Percentiles rank a stretch among this genome's conserved stretches.
phyloP scores from a whole-genome alignment of 2,797 vertebrate genomes.

The Holocentrus rufus region DNA sequence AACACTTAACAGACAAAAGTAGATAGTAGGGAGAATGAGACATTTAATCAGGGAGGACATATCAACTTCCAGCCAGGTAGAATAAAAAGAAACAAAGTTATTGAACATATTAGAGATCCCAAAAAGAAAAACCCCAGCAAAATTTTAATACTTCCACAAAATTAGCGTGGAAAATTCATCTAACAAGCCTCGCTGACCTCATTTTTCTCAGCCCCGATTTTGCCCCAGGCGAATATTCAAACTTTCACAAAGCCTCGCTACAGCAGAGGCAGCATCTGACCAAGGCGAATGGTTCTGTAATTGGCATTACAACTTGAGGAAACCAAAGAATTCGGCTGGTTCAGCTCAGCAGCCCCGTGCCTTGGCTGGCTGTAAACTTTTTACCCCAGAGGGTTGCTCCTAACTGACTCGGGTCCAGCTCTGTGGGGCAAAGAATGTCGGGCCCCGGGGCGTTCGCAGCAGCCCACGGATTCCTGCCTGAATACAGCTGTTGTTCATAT shows the following conservation, averaged over 20 bases:
- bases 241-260: slow-evolving; percentile 33
- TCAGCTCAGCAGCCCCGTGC: slow-evolving; percentile 34
- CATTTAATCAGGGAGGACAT: no score
- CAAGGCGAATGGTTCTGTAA: slow-evolving; percentile 55
- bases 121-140: neutral
- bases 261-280: slow-evolving; percentile 52
- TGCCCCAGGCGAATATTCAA: slow-evolving; percentile 25
- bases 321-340: slow-evolving; percentile 49
- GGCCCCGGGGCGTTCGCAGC: slow-evolving; percentile 7
- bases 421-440: slow-evolving; percentile 16
- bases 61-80: no score
- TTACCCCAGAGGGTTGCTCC: slow-evolving; percentile 39
- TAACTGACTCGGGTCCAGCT: slow-evolving; percentile 15
- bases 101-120: neutral
- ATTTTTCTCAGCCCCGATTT: slow-evolving; percentile 39
- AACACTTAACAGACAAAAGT: neutral
- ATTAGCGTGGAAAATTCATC: slow-evolving; percentile 16
- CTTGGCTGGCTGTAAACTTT: slow-evolving; percentile 35
- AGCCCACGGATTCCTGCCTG: neutral
- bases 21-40: no score
- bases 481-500: slow-evolving; percentile 42
- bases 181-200: slow-evolving; percentile 34
- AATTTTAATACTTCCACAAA: slow-evolving; percentile 11
- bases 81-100: no score
- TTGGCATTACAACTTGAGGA: slow-evolving; percentile 60